A percentile compares a stretch with the other conserved stretches of the same genome.
Evolutionary conservation across 2,113 vertebrate genomes (phyloP).

Genomic region (Notiomystis cincta): DNA sequence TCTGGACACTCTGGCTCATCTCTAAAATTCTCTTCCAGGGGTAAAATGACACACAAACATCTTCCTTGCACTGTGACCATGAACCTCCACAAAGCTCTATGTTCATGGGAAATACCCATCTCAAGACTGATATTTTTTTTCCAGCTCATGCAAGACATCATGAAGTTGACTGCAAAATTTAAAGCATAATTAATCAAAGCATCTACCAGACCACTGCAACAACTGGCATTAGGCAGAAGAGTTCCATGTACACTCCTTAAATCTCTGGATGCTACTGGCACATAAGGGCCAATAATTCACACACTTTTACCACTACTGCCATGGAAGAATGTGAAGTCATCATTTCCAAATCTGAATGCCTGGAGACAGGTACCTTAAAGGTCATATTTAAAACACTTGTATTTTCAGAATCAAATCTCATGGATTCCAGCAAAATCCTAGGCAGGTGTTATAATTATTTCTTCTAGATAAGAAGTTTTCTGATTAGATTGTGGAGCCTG

Average conservation of each 20-base stretch:
- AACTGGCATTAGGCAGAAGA: neutral
- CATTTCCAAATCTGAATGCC: neutral
- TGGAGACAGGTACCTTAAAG: neutral
- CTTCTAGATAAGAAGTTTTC: no score
- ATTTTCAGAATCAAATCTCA: neutral
- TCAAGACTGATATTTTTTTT: neutral
- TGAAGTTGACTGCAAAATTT: neutral
- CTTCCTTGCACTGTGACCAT: neutral
- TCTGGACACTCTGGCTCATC: neutral
- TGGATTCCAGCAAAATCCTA: neutral
- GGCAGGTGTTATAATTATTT: no score
- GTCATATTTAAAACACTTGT: neutral
- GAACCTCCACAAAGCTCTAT: neutral
- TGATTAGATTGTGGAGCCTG: no score
- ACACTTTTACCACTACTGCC: neutral
- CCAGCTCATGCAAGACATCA: neutral
- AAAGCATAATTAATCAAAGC: neutral
- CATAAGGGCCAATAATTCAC: neutral
- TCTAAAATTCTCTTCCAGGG: neutral
- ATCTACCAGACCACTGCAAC: neutral
- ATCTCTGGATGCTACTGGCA: neutral
- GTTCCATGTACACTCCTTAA: neutral
- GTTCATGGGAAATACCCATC: neutral
- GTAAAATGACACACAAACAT: neutral
- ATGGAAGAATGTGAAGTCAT: neutral